These are phyloP conservation scores for Ephestia elutella DNA, from an alignment of 1,140 invertebrate species.

Conservation along the genomic window DNA sequence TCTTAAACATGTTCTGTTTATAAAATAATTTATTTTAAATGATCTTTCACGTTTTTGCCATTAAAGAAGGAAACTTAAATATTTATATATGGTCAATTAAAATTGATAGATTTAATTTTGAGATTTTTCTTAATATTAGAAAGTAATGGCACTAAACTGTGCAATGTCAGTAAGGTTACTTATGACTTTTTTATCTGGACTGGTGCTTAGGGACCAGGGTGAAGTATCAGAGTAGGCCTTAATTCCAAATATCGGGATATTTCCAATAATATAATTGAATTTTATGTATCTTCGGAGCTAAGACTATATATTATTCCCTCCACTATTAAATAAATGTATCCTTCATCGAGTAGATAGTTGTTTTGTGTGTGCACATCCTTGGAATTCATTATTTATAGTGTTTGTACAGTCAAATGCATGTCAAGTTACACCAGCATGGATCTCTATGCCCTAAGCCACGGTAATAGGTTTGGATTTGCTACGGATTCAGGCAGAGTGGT, in stretches of 20 bases:
- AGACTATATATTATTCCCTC: constrained; percentile 62
- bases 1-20: no score
- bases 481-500: no score
- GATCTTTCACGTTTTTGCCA: no score
- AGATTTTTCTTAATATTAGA: neutral
- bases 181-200: constrained; percentile 26
- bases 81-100: constrained; percentile 9
- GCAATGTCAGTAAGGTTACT: neutral
- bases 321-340: constrained; percentile 52
- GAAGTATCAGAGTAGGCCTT: constrained; percentile 34
- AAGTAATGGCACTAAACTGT: constrained; percentile 6
- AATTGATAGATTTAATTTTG: neutral
- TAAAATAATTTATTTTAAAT: no score
- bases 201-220: constrained; percentile 58
- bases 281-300: constrained; percentile 39
- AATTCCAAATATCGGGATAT: constrained; percentile 29
- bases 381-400: neutral
- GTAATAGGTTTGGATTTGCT: no score
- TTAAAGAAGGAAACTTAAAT: neutral
- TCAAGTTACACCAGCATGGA: no score
- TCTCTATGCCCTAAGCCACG: no score
- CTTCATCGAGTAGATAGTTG: constrained; percentile 30
- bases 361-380: constrained; percentile 24
- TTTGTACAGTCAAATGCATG: neutral
- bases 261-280: constrained; percentile 21